Evolutionary conservation across 2,888 invertebrate species (phyloP), one percentile per base, ranked within the genome.

Genomic region (Anoncus sp.): DNA sequence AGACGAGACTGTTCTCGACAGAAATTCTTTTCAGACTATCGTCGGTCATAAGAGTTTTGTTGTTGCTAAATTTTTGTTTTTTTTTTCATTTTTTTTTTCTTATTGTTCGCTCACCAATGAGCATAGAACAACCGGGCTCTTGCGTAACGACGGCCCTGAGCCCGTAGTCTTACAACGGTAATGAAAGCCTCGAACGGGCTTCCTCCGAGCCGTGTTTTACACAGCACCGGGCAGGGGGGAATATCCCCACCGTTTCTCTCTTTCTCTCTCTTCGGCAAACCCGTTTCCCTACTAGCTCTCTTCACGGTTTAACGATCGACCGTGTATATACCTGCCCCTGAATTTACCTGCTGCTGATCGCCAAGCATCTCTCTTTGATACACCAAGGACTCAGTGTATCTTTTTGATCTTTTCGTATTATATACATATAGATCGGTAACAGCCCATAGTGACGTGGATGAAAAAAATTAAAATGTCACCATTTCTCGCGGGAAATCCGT

Each of bases 151-250:
- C 86, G 85, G 85, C 87, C 87, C 86, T 87, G 87, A 87, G 84
- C 77, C 83, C 78, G 87, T 83, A 88, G 81, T 88, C 87, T 87
- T 87, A 85, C 87, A 87, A 87, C 86, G 85, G 87, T 87, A 87
- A 87, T 87, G 84, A 85, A 86, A 87, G 87, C 85, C 88, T 85
- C 81, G 78, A 69, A 59, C 84, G 76, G 86, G 87, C 87, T 87
- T 87, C 87, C 84, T 87, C 83, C 86, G 62, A 75, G 60, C 45
- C 78, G 60, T 73, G 80, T 76, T 69, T 59, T 62, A 78, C 75
- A 62, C 71, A 62, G 55, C 77, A 66, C 51, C 53, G 63, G 27
- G 18, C 45, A 22, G 40, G 51, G 60, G 51, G 40, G 10, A n/a
- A n/a, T n/a, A n/a, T n/a, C 73, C 49, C 51, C 62, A 22, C 24